Evolutionary conservation across 2,113 vertebrate genomes (phyloP), one percentile per base, ranked within the genome.

Genomic region (Myotis lucifugus): DNA sequence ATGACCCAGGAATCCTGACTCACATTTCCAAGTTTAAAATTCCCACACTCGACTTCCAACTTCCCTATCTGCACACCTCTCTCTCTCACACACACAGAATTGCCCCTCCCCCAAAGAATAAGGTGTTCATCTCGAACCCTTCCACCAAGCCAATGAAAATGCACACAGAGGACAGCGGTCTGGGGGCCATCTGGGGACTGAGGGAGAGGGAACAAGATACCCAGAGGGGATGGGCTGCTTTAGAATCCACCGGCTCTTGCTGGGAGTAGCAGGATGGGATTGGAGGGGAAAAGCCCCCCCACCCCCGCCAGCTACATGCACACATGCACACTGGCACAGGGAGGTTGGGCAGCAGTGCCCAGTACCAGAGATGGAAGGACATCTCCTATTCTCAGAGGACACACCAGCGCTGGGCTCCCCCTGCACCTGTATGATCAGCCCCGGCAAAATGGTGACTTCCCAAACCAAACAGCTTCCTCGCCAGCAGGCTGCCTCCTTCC

Each of bases 251-350:
- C 78, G 67, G 56, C 48, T 46, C 34, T 21, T 25, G 6, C 52
- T 46, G 40, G 13, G n/a, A 66, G 14, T 0, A 77, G 52, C n/a
- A 77, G 48, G 54, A 48, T 2, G 1, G 17, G 8, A 2, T 0
- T 50, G 21, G 21, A 56, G 29, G 37, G 27, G 6, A 1, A n/a
- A 17, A 54, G 46, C 14, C 8, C 54, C 13, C 29, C 25, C 13
- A 3, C 14, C 42, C 40, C 70, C 42, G 42, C 42, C 25, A 12
- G 37, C 67, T 15, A 32, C 4, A n/a, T 11, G 27, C 2, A 7
- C 19, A 6, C 59, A 15, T 2, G 4, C 21, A 8, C 72, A 7
- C 12, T 0, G 3, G n/a, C 77, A n/a, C 61, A 25, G 46, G 27
- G 52, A 89, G 54, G 32, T 18, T 29, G 27, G 66, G 74, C 23